A percentile compares a stretch with the other conserved stretches of the same genome.
Evolutionary conservation across 2,113 vertebrate species (phyloP).

Genomic region (Triplophysa dalaica): DNA sequence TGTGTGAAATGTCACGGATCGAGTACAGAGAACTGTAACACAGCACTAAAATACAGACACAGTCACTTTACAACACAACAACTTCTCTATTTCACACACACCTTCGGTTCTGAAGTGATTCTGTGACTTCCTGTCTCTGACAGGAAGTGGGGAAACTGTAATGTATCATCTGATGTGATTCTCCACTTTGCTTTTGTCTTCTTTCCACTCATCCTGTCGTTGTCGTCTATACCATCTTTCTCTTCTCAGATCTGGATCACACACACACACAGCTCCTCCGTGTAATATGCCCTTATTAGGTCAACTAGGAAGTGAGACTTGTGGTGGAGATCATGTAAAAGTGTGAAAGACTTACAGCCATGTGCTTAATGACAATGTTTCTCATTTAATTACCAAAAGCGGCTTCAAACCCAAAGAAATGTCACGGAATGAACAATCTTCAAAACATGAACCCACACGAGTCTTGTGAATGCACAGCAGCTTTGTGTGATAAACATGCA

Average conservation of each 20-base stretch:
- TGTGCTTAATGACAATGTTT: no score
- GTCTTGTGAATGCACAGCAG: not conserved
- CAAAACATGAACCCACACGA: not conserved
- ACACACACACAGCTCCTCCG: not conserved
- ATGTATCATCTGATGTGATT: constrained; percentile 3
- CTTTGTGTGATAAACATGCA: not conserved
- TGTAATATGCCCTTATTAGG: constrained; percentile 40
- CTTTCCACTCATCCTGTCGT: constrained; percentile 29
- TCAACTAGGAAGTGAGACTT: constrained; percentile 29
- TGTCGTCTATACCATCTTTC: not conserved
- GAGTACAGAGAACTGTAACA: not conserved
- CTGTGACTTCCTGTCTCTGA: constrained; percentile 32
- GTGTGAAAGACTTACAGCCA: not conserved
- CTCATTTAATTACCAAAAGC: no score
- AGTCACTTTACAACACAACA: no score
- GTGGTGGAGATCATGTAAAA: constrained; percentile 3
- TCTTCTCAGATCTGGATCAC: not conserved
- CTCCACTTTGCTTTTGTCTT: not conserved
- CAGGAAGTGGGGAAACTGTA: constrained; percentile 51
- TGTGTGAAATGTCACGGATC: no score
- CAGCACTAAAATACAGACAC: not conserved
- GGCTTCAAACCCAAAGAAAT: not conserved
- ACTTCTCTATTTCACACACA: not conserved
- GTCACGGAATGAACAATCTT: not conserved
- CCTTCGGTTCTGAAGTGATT: constrained; percentile 19